phyloP scores from a whole-genome alignment of 2,888 invertebrate genomes.

The Microctonus brassicae region DNA sequence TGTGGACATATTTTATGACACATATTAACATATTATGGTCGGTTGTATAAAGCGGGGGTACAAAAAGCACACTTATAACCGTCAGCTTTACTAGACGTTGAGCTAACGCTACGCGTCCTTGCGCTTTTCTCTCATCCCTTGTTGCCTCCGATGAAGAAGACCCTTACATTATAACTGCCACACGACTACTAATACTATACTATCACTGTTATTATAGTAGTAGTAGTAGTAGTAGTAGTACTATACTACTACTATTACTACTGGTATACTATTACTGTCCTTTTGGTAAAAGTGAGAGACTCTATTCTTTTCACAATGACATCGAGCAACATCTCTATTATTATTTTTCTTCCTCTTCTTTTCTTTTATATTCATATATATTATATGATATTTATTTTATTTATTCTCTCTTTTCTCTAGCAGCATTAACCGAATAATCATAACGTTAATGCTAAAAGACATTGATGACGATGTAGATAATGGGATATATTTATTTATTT shows the following conservation, averaged over 20 bases:
- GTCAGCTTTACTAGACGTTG: constrained; percentile 60
- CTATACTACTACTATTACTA: background rate
- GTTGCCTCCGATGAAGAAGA: constrained; percentile 1
- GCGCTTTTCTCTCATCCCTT: constrained; percentile 9
- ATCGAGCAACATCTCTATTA: background rate
- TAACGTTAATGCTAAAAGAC: background rate
- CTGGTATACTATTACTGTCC: too few relatives aligned
- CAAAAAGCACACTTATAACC: constrained; percentile 59
- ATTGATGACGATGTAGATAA: background rate
- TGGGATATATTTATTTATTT: background rate
- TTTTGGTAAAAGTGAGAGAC: too few relatives aligned
- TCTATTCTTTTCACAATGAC: background rate
- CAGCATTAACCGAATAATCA: background rate
- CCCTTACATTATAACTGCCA: background rate
- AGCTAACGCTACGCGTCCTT: constrained; percentile 38
- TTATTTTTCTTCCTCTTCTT: background rate
- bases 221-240: too few relatives aligned
- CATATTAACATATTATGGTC: constrained; percentile 57
- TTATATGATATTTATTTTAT: background rate
- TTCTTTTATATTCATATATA: too few relatives aligned
- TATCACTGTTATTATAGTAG: background rate
- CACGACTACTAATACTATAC: background rate
- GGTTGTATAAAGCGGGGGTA: constrained; percentile 43
- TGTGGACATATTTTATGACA: constrained; percentile 52
- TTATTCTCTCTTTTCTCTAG: background rate